Evolutionary conservation across 2,888 invertebrate species (phyloP).

Genomic region (Andrena dorsata): DNA sequence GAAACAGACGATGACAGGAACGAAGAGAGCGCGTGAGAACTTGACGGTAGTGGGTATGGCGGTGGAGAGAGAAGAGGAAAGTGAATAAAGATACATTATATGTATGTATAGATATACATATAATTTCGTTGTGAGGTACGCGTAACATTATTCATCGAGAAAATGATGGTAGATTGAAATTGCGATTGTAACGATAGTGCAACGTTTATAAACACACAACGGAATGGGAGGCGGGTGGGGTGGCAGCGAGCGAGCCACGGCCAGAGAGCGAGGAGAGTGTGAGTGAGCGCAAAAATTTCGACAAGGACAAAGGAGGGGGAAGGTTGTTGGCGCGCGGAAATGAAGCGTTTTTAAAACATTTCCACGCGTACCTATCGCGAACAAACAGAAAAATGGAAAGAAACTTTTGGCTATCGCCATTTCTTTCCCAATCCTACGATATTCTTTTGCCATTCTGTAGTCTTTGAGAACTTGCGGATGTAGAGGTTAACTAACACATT

Average conservation of each 20-base stretch:
- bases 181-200: not conserved
- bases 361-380: not conserved
- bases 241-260: not conserved
- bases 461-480: no score
- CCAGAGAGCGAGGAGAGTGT: not conserved
- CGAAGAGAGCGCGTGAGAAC: conserved; percentile 55
- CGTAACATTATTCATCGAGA: not conserved
- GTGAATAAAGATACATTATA: conserved; percentile 2
- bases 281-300: no score
- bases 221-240: no score
- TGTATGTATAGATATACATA: not conserved
- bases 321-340: conserved; percentile 7
- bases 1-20: conserved; percentile 56
- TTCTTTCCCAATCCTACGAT: no score
- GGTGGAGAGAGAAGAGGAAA: not conserved
- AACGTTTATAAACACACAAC: not conserved
- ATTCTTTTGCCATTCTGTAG: no score
- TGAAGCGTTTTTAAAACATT: not conserved
- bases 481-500: no score
- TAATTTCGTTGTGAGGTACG: not conserved
- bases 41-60: not conserved
- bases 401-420: no score
- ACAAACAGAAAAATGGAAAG: not conserved
- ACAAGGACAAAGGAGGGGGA: not conserved
- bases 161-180: conserved; percentile 4